Conservation (phyloP, 2,888 invertebrate genomes). For the Machimus rusticus region DNA sequence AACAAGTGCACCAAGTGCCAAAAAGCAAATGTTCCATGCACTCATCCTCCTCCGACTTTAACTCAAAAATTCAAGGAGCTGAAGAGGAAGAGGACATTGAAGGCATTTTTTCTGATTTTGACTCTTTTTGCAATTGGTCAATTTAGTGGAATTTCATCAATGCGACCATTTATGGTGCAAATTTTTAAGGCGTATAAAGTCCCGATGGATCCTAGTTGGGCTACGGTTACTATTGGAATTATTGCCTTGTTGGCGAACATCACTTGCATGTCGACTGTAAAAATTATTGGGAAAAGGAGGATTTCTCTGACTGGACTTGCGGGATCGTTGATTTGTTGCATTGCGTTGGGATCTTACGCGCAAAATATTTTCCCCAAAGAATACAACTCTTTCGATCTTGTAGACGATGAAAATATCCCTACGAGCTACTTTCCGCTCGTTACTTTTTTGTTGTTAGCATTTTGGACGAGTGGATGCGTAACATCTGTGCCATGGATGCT, state of each 20-base stretch:
- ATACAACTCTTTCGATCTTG: slow-evolving; percentile 64
- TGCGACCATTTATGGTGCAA: slow-evolving; percentile 68
- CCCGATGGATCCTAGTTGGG: slow-evolving; percentile 61
- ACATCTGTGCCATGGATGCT: slow-evolving; percentile 67
- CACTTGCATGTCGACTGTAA: slow-evolving; percentile 62
- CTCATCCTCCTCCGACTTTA: slow-evolving; percentile 56
- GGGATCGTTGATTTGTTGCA: slow-evolving; percentile 61
- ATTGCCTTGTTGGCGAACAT: slow-evolving; percentile 64
- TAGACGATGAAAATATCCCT: slow-evolving; percentile 16
- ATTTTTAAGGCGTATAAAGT: slow-evolving; percentile 62
- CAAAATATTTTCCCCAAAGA: slow-evolving; percentile 57
- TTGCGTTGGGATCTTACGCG: slow-evolving; percentile 64
- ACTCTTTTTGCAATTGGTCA: slow-evolving; percentile 66
- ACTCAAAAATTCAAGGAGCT: slow-evolving; percentile 56
- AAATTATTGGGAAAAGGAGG: slow-evolving; percentile 64
- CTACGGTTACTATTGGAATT: slow-evolving; percentile 65
- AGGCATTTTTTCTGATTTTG: slow-evolving; percentile 65
- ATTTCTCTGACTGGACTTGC: slow-evolving; percentile 64
- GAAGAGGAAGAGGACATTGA: slow-evolving; percentile 65
- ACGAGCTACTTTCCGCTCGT: slow-evolving; percentile 55
- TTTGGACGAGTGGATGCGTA: slow-evolving; percentile 53
- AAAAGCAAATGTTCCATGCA: slow-evolving; percentile 49
- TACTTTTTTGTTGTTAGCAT: slow-evolving; percentile 46
- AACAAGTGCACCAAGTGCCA: slow-evolving; percentile 49
- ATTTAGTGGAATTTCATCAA: slow-evolving; percentile 64